Evolutionary conservation across 2,797 vertebrate genomes (phyloP).

Genomic region (Oophaga sylvatica): DNA sequence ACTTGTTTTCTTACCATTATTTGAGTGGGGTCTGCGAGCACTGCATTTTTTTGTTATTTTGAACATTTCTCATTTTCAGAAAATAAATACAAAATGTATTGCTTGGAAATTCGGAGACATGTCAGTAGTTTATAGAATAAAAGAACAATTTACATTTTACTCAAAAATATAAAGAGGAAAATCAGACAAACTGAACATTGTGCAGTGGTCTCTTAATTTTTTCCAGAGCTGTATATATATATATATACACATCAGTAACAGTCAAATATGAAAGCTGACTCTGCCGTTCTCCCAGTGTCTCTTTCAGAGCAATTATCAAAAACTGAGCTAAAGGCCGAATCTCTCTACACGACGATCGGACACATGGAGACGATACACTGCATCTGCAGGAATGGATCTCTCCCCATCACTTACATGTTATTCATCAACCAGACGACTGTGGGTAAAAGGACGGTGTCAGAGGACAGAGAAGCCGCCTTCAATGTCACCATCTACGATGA

Average conservation of each 20-base stretch:
- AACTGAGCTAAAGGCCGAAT: neutral
- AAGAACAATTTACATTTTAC: no score
- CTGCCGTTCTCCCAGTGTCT: neutral
- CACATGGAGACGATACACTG: neutral
- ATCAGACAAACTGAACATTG: no score
- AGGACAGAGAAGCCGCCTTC: neutral
- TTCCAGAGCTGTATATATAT: neutral
- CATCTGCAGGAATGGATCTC: neutral
- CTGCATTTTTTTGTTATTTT: no score
- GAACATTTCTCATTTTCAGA: no score
- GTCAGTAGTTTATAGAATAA: no score
- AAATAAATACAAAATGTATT: no score
- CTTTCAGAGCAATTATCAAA: neutral
- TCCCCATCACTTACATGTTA: conserved; percentile 20
- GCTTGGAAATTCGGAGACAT: no score
- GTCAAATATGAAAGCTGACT: no score
- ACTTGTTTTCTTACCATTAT: no score
- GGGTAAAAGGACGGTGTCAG: neutral
- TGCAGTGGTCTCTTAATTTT: no score
- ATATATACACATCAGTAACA: neutral
- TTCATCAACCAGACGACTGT: neutral
- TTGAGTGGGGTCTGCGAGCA: no score
- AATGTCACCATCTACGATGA: neutral
- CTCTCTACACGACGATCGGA: neutral
- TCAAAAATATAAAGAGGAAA: no score